Base-by-base conservation (phyloP, 2,797 vertebrate species). In the Percopsis omiscomaycus region DNA sequence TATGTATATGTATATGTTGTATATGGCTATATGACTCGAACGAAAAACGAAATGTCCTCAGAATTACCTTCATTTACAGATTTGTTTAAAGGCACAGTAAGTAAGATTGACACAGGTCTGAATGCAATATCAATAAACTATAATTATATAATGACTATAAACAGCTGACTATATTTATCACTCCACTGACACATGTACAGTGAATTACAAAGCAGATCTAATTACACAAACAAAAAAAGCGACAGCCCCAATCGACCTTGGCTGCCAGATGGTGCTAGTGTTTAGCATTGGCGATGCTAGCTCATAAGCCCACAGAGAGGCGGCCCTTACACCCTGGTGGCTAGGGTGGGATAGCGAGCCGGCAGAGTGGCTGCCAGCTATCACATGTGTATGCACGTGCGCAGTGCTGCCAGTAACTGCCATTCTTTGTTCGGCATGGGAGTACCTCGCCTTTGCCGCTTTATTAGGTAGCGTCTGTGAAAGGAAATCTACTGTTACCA, bases 401-500 rank as follows among this genome's bases (percentile, higher is more conserved):
- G 11, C 14, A 5, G 8, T 59, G 15, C 48, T 22, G 22, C 37
- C 37, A 9, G 9, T 9, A 9, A 9, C 37, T 42, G 37, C 37
- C 37, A 2, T 42, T 37, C 37, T 37, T 37, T 42, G 37, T 9
- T 42, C 8, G 6, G 6, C 37, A 42, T 8, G 37, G 6, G 8
- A 42, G 37, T 6, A 42, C 37, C 37, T 42, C 37, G 9, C 37
- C 37, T 42, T 9, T 42, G 6, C 37, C 9, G 2, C 37, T 42
- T 42, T 42, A 42, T 42, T 9, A 42, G 37, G 37, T 9, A 42
- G 37, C 22, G 22, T 1, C 22, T 22, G 48, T 52, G 50, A 14
- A 15, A 16, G 15, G 75, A 60, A 53, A 65, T 55, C 44, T 66
- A 46, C 62, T 54, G 81, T 89, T 78, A 69, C 82, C 75, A 69